Conservation (phyloP, 2,113 vertebrate species). For the Scortum barcoo region DNA sequence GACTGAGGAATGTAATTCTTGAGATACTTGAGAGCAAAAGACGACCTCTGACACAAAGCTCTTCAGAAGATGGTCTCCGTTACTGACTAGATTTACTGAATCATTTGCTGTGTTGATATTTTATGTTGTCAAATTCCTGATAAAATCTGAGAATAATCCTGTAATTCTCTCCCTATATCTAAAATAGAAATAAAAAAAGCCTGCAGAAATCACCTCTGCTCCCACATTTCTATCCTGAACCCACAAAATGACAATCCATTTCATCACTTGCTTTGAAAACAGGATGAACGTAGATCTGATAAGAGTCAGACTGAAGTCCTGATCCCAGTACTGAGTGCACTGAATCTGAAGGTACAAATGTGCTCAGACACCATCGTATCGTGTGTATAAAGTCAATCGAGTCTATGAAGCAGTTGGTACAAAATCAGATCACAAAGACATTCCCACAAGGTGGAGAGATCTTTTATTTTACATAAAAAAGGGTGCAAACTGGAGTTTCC, state of each 20-base stretch:
- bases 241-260: not conserved
- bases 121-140: not conserved
- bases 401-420: not conserved
- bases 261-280: not conserved
- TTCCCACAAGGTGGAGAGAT: conserved; percentile 82
- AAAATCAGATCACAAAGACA: conserved; percentile 47
- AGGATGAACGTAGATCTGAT: not conserved
- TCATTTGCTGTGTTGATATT: not conserved
- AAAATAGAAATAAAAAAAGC: not conserved
- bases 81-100: not conserved
- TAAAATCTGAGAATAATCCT: not conserved
- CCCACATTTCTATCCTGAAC: not conserved
- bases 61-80: not conserved
- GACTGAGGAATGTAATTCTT: no score
- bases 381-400: not conserved
- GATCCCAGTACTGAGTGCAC: not conserved
- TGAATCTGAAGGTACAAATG: not conserved
- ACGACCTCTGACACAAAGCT: no score
- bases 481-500: conserved; percentile 91
- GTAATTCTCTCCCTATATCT: no score
- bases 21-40: not conserved
- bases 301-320: not conserved
- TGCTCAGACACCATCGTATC: no score
- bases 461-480: conserved; percentile 97
- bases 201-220: not conserved